Evolutionary conservation across 2,113 vertebrate species (phyloP), one percentile per base, ranked within the genome.

Genomic region (Axis porcinus): DNA sequence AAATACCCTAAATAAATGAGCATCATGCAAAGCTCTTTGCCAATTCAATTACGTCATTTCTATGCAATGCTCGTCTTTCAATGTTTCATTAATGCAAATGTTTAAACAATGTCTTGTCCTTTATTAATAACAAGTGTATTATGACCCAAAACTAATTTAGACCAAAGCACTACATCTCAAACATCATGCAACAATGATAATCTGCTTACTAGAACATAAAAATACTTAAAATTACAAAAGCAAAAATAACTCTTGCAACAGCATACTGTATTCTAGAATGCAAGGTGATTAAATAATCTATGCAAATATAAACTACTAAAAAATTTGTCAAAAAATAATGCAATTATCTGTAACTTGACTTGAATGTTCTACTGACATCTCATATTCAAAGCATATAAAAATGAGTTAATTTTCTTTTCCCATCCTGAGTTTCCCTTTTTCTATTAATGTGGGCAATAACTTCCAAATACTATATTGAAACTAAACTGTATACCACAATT

Each of bases 51-150:
- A 93, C 40, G 82, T 83, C 91, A 95, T 58, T n/a, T 95, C 43
- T 33, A 43, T 84, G 74, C 47, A 92, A 93, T 79, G n/a, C 14
- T 94, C 55, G 15, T 64, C 33, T 86, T 92, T 91, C 96, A 94
- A 79, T 82, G 64, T 60, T 91, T 16, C 7, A 86, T 43, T 33
- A 45, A 89, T 70, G 96, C 86, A 97, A 67, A 96, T 94, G 47
- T 36, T 92, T 93, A 97, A 96, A 58, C 76, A 15, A 85, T 33
- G 1, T 43, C 52, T 83, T 52, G 7, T 58, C 21, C 27, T 95
- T 93, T 94, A 90, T 84, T 96, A 96, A 64, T 93, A 96, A 70
- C 40, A 86, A 95, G 67, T 12, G 4, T 64, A 91, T 86, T 76
- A 91, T 30, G 40, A 86, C 45, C 40, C 14, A 55, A 86, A 94